Evolutionary conservation across 2,113 vertebrate genomes (phyloP).

Genomic region (Sylvietta virens): DNA sequence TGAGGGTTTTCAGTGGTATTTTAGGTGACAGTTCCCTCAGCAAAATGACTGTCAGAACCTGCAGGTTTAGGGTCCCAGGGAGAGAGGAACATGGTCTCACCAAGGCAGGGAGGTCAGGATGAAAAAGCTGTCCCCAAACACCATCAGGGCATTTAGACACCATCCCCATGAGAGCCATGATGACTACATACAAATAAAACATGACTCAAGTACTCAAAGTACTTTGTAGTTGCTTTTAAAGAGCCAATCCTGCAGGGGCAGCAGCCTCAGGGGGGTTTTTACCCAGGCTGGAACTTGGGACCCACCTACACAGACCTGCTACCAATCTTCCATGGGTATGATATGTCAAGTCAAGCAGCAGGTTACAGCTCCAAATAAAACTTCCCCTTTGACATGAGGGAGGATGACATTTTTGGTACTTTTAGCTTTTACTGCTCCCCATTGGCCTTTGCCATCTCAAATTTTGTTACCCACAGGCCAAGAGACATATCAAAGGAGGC

Average conservation of each 20-base stretch:
- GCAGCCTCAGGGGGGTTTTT: fast-evolving
- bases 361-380: not conserved
- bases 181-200: not conserved
- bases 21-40: not conserved
- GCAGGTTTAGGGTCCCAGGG: not conserved
- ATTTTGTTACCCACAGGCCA: not conserved
- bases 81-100: not conserved
- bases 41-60: not conserved
- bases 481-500: not conserved
- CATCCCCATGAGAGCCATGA: not conserved
- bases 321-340: not conserved
- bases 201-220: not conserved
- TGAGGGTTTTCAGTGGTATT: not conserved
- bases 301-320: not conserved
- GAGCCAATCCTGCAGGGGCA: not conserved
- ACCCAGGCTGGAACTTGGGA: not conserved
- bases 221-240: not conserved
- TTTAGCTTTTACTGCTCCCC: not conserved
- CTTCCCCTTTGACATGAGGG: not conserved
- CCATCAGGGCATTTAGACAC: not conserved
- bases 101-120: not conserved
- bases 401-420: not conserved
- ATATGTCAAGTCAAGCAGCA: not conserved
- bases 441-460: not conserved
- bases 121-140: not conserved